Percentiles rank a stretch among this genome's conserved stretches.
phyloP scores from a whole-genome alignment of 2,888 invertebrate species.

The Amphipoea oculea region DNA sequence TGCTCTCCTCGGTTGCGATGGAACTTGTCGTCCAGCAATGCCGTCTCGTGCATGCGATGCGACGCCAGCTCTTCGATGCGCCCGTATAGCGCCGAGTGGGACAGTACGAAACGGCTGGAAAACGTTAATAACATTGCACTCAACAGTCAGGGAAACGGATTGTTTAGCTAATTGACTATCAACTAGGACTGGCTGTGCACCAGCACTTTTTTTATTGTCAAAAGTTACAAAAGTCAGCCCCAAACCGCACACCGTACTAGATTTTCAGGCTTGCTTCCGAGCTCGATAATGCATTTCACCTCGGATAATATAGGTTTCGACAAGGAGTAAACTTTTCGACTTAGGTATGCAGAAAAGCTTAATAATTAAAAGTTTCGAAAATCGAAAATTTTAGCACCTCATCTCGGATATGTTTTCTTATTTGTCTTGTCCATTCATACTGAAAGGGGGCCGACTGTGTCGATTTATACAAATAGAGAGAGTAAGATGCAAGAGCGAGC shows the following conservation, averaged over 20 bases:
- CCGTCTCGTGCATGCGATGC: conserved; percentile 86
- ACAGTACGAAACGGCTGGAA: conserved; percentile 45
- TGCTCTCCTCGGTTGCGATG: conserved; percentile 63
- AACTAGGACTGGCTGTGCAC: neutral
- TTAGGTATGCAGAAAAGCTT: neutral
- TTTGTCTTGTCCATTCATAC: too few species aligned
- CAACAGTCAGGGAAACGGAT: neutral
- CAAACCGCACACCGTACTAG: too few species aligned
- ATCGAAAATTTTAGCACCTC: neutral
- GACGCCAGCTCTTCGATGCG: conserved; percentile 86
- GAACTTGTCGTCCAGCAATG: conserved; percentile 82
- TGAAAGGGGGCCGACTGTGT: neutral
- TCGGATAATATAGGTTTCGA: neutral
- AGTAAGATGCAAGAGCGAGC: neutral
- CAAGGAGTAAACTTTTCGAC: neutral
- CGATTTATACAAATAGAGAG: neutral
- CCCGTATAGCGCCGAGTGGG: conserved; percentile 82
- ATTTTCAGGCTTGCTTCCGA: neutral
- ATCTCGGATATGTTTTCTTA: neutral
- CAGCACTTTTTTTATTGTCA: neutral
- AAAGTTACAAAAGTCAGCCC: neutral
- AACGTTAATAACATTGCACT: neutral
- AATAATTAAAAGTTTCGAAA: too few species aligned
- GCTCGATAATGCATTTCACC: neutral
- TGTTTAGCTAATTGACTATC: neutral